These are phyloP conservation scores for Dynastes tityus DNA, from an alignment of 2,888 invertebrate species.

Conservation along the genomic window DNA sequence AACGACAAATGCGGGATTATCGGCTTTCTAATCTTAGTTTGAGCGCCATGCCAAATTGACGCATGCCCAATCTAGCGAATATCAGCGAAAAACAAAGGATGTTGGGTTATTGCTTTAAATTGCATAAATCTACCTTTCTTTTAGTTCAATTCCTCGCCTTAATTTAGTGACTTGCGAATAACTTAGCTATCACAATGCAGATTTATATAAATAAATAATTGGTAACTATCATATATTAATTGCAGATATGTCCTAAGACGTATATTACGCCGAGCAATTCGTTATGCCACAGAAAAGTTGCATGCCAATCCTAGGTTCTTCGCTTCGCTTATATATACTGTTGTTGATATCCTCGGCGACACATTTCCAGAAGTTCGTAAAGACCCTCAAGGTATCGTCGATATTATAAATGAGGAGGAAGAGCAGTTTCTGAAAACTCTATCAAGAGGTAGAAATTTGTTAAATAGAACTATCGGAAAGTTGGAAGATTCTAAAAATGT, in stretches of 20 bases:
- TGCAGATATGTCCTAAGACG: constrained; percentile 90
- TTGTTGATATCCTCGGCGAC: constrained; percentile 87
- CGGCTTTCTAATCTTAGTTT: too few relatives aligned
- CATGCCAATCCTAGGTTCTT: constrained; percentile 97
- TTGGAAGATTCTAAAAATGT: constrained; percentile 81
- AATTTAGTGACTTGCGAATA: too few relatives aligned
- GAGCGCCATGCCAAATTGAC: too few relatives aligned
- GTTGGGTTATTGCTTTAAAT: too few relatives aligned
- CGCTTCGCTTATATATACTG: constrained; percentile 89
- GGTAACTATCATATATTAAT: not conserved
- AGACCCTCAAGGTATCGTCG: constrained; percentile 93
- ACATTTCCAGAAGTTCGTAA: constrained; percentile 87
- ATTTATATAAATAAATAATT: not conserved
- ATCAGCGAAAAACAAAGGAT: too few relatives aligned
- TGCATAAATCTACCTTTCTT: too few relatives aligned
- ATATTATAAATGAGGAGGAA: constrained; percentile 98
- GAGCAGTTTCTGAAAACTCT: constrained; percentile 97
- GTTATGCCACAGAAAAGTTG: constrained; percentile 97
- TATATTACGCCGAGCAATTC: constrained; percentile 94
- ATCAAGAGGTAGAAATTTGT: constrained; percentile 88
- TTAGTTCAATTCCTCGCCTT: too few relatives aligned
- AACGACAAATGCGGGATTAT: too few relatives aligned
- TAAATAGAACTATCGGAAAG: constrained; percentile 92
- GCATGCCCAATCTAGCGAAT: too few relatives aligned
- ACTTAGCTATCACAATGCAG: too few relatives aligned